These are phyloP conservation scores for Hippocampus abdominalis DNA, from an alignment of 2,113 vertebrate genomes.

Conservation along the genomic window DNA sequence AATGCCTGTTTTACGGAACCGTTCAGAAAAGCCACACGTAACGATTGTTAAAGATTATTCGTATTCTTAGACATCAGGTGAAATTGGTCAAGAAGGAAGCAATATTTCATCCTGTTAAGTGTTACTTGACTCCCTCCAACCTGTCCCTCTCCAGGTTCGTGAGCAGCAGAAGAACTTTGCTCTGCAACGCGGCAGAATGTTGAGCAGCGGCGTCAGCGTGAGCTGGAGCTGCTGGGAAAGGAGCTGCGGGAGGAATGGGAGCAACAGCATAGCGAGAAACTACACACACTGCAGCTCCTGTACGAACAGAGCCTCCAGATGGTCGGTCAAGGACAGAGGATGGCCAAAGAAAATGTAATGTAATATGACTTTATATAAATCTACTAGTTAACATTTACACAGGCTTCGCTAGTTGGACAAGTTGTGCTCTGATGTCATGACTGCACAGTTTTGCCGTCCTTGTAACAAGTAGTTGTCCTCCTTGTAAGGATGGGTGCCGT, in stretches of 20 bases:
- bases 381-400: not conserved
- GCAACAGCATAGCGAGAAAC: conserved; percentile 75
- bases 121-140: not conserved
- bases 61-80: no score
- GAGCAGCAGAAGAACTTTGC: conserved; percentile 88
- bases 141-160: conserved; percentile 76
- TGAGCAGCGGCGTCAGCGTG: conserved; percentile 75
- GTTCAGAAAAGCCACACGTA: no score
- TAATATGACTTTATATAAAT: not conserved
- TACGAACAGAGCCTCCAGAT: conserved; percentile 80
- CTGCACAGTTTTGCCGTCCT: no score
- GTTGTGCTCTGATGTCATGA: no score
- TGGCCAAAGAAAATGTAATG: conserved; percentile 86
- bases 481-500: no score
- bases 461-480: no score
- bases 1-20: no score
- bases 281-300: conserved; percentile 73
- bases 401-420: no score
- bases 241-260: conserved; percentile 81
- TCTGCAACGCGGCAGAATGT: conserved; percentile 80
- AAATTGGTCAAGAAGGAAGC: no score
- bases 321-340: conserved; percentile 82
- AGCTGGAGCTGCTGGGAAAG: conserved; percentile 76
- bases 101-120: no score
- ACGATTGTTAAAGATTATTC: no score